phyloP scores from a whole-genome alignment of 35 echinoderm and acorn worm species.

The Apostichopus parvimensis region DNA sequence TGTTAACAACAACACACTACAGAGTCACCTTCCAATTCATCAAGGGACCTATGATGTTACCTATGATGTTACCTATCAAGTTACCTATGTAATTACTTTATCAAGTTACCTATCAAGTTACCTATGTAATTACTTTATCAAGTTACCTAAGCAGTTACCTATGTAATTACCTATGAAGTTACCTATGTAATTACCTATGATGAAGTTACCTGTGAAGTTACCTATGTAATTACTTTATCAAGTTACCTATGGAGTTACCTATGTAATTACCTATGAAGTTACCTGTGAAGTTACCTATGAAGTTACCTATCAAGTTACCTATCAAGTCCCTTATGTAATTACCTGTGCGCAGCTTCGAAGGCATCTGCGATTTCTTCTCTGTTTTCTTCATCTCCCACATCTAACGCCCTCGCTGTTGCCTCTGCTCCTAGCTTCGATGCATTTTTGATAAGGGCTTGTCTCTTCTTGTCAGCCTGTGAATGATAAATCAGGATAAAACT shows the following conservation, averaged over 20 bases:
- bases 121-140: too few species aligned
- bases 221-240: not conserved
- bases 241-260: too few species aligned
- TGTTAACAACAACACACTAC: too few species aligned
- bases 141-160: not conserved
- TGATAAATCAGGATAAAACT: not conserved
- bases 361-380: slow-evolving; percentile 59
- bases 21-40: not conserved
- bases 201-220: not conserved
- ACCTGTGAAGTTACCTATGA: not conserved
- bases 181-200: too few species aligned
- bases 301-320: not conserved
- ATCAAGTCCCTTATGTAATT: not conserved
- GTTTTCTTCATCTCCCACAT: slow-evolving; percentile 52
- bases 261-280: not conserved
- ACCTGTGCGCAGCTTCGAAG: slow-evolving; percentile 93
- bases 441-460: slow-evolving; percentile 57
- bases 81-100: not conserved
- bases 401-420: slow-evolving; percentile 71
- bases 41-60: not conserved
- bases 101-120: too few species aligned
- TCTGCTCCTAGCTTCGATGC: slow-evolving; percentile 57
- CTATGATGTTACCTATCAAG: too few species aligned
- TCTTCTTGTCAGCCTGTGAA: slow-evolving; percentile 75
- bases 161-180: not conserved